phyloP scores from a whole-genome alignment of 2,797 vertebrate species.

The Borostomias antarcticus region DNA sequence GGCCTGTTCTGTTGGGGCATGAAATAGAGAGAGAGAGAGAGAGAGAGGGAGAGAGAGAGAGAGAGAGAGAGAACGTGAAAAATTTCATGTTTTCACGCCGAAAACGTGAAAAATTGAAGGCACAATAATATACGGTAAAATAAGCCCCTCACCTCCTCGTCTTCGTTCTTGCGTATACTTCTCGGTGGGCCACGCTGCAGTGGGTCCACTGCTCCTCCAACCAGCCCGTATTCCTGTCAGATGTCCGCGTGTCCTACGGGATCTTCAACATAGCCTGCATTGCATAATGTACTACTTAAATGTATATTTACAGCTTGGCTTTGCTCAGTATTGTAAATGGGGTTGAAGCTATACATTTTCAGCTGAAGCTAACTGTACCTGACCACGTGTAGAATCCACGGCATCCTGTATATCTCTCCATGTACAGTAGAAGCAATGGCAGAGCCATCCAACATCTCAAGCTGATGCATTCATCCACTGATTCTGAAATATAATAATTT shows the following conservation, averaged over 20 bases:
- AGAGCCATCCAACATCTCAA: not conserved
- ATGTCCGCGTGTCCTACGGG: not conserved
- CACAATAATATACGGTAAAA: too few relatives aligned
- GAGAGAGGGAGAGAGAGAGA: too few relatives aligned
- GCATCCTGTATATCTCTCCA: not conserved
- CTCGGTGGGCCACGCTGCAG: too few relatives aligned
- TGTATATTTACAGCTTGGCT: not conserved
- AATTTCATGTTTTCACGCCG: too few relatives aligned
- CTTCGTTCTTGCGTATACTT: too few relatives aligned
- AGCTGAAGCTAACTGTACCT: not conserved
- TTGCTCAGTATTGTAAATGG: conserved; percentile 1
- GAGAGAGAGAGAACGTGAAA: too few relatives aligned
- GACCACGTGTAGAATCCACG: not conserved
- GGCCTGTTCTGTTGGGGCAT: too few relatives aligned
- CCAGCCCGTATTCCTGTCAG: not conserved
- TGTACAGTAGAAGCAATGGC: too few relatives aligned
- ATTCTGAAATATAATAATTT: not conserved
- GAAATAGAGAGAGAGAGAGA: too few relatives aligned
- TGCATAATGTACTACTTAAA: not conserved
- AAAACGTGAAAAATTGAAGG: too few relatives aligned
- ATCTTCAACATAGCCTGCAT: not conserved
- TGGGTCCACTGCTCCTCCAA: too few relatives aligned
- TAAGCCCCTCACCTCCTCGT: too few relatives aligned
- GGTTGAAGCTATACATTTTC: not conserved
- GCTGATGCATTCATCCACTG: not conserved